Percentiles rank a stretch among this genome's conserved stretches.
Conservation (phyloP, 2,113 vertebrate genomes). For the Oostethus manadensis region DNA sequence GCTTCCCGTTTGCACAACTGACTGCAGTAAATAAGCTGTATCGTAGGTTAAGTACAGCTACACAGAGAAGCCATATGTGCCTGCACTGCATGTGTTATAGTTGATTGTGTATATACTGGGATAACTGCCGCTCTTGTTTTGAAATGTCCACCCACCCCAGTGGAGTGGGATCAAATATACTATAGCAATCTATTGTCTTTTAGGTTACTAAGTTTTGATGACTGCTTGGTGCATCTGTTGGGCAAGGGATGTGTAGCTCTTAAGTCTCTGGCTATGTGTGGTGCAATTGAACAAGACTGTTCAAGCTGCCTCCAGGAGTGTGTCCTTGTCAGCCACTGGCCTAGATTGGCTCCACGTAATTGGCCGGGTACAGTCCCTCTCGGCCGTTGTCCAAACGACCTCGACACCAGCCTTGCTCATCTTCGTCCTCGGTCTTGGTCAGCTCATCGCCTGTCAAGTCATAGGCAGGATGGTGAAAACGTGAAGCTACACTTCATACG, state of each 20-base stretch:
- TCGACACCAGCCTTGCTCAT: conserved; percentile 98
- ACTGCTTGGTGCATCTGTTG: conserved; percentile 71
- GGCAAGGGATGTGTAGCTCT: conserved; percentile 70
- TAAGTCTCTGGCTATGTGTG: conserved; percentile 75
- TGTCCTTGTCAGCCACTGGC: conserved; percentile 55
- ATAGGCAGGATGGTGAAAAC: conserved; percentile 4
- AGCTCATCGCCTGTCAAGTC: conserved; percentile 85
- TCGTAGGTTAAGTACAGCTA: conserved; percentile 60
- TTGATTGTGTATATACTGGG: conserved; percentile 61
- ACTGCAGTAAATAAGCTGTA: conserved; percentile 61
- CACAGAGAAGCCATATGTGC: conserved; percentile 66
- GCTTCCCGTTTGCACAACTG: conserved; percentile 52
- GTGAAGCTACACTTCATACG: no score
- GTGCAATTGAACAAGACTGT: conserved; percentile 69
- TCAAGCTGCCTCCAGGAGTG: conserved; percentile 70
- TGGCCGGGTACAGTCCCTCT: conserved; percentile 94
- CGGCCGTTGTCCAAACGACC: conserved; percentile 91
- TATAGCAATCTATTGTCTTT: conserved; percentile 69
- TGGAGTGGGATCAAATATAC: conserved; percentile 68
- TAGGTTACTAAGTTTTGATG: conserved; percentile 71
- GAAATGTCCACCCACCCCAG: conserved; percentile 52
- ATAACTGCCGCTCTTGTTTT: conserved; percentile 60
- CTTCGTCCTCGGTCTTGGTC: conserved; percentile 93
- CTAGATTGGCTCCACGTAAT: conserved; percentile 95
- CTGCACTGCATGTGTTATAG: conserved; percentile 64